Conservation (phyloP, 1,140 invertebrate genomes). For the Drosophila trapezifrons region DNA sequence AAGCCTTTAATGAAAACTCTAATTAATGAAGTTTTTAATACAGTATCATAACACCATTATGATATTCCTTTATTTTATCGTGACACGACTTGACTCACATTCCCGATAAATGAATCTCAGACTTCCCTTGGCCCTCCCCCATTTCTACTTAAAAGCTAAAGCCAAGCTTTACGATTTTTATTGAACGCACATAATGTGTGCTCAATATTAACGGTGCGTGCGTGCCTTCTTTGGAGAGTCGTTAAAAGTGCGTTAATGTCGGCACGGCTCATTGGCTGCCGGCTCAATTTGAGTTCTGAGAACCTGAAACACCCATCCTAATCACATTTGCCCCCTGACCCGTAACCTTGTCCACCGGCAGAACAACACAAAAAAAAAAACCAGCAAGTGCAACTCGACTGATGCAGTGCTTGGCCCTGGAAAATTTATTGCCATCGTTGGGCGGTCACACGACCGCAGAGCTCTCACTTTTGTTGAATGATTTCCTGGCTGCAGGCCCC, state of each 20-base stretch:
- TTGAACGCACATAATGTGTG: slow-evolving; percentile 63
- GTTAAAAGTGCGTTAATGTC: slow-evolving; percentile 72
- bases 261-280: slow-evolving; percentile 69
- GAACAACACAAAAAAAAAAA: too few relatives aligned
- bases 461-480: slow-evolving; percentile 56
- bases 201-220: slow-evolving; percentile 47
- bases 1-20: too few relatives aligned
- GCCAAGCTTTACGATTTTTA: slow-evolving; percentile 68
- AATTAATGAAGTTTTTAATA: too few relatives aligned
- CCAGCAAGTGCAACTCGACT: slow-evolving; percentile 43
- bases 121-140: background rate
- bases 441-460: slow-evolving; percentile 33
- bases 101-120: background rate
- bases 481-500: slow-evolving; percentile 55
- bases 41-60: too few relatives aligned
- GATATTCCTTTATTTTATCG: background rate
- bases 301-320: slow-evolving; percentile 42
- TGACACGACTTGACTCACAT: background rate
- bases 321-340: slow-evolving; percentile 43
- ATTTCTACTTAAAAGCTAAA: slow-evolving; percentile 15
- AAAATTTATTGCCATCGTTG: slow-evolving; percentile 65
- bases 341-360: slow-evolving; percentile 37
- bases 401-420: slow-evolving; percentile 42
- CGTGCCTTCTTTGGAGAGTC: slow-evolving; percentile 45
- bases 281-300: slow-evolving; percentile 44